Evolutionary conservation across 2,113 vertebrate genomes (phyloP), one percentile per base, ranked within the genome.

Genomic region (Euleptes europaea): DNA sequence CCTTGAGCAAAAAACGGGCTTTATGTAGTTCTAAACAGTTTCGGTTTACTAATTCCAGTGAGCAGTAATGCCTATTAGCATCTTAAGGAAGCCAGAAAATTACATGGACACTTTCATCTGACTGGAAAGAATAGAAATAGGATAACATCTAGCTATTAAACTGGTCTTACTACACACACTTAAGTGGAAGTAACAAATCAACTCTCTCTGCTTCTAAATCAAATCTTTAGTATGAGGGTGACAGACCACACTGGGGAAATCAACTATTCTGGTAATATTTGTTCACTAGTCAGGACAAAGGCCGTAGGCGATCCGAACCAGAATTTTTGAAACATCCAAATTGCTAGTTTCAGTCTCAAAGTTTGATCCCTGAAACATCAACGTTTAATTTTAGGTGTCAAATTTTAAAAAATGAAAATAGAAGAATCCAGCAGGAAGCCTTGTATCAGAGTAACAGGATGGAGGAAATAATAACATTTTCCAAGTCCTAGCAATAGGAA

Each of bases 11-110:
- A 65, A 87, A 33, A 23, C 44, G 51, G 28, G 47, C 84, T 66
- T 40, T 84, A 3, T 84, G 60, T 0, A 5, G 33, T 19, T 54
- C 63, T 84, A 0, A 11, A 71, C 12, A 38, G 26, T 65, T 23
- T 26, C 54, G n/a, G 19, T 49, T 35, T 84, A 73, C 51, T 63
- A 82, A 81, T 51, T 88, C 76, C 49, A 69, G 11, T 23, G 33
- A 73, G 67, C 57, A 13, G 0, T 49, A 33, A 17, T 74, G 82
- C 73, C 54, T 87, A 49, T 72, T 0, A 21, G 76, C n/a, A 40
- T 1, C 0, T 0, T 4, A 35, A 38, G 44, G 57, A 78, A 19
- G 51, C 31, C 4, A 35, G 51, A 71, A 44, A 54, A 69, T 65
- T 74, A 38, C 63, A 1, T 0, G 23, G 47, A 12, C 0, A n/a